Evolutionary conservation across 2,113 vertebrate genomes (phyloP).

Genomic region (Psephotus haematonotus): DNA sequence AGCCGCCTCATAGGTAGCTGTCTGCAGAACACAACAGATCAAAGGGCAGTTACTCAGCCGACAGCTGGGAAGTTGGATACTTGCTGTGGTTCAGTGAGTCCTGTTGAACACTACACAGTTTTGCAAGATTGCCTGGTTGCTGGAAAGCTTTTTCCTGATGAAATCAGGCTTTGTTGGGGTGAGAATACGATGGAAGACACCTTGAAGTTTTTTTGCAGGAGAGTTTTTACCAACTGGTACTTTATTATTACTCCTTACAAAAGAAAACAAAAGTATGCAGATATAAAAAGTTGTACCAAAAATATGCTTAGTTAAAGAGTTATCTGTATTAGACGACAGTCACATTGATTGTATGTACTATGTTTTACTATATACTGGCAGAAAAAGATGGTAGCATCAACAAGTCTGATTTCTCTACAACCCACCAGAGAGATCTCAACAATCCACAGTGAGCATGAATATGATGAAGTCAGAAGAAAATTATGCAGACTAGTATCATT

Average conservation of each 20-base stretch:
- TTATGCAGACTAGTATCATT: neutral
- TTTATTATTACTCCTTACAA: neutral
- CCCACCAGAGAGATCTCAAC: neutral
- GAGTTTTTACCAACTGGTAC: neutral
- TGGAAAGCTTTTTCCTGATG: neutral
- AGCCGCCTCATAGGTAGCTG: neutral
- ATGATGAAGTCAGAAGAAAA: neutral
- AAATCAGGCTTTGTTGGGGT: neutral
- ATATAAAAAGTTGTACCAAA: neutral
- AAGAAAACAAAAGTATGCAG: neutral
- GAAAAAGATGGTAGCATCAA: neutral
- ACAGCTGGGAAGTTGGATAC: neutral
- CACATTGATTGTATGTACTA: accelerated
- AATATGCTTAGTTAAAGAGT: neutral
- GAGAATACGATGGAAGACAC: neutral
- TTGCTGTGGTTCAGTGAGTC: neutral
- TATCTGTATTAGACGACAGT: neutral
- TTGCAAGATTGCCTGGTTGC: neutral
- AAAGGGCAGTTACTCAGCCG: neutral
- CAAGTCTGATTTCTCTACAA: neutral
- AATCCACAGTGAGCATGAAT: neutral
- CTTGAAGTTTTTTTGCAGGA: neutral
- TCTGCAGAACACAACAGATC: neutral
- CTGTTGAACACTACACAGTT: neutral
- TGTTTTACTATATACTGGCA: neutral